A percentile compares a stretch with the other conserved stretches of the same genome.
Conservation (phyloP, 2,113 vertebrate genomes). For the Antennarius striatus region DNA sequence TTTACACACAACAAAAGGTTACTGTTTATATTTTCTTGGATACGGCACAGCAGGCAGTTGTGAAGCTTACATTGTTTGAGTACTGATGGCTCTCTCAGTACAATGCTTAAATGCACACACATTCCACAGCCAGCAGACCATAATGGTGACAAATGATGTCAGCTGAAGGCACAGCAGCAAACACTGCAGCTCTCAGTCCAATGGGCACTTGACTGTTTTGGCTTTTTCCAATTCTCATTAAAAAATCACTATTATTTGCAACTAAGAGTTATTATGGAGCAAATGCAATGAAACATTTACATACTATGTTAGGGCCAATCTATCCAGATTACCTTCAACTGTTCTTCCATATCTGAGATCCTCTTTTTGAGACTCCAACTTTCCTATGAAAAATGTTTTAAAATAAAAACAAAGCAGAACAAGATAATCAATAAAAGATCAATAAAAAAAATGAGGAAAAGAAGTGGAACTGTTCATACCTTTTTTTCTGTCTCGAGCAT, state of each 20-base stretch:
- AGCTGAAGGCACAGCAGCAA: conserved; percentile 33
- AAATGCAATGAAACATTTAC: too few relatives aligned
- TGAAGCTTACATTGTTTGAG: conserved; percentile 22
- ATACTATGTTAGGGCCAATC: too few relatives aligned
- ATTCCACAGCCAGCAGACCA: conserved; percentile 42
- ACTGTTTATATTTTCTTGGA: conserved; percentile 53
- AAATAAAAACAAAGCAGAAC: conserved; percentile 3
- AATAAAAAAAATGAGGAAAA: neutral
- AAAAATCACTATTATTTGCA: too few relatives aligned
- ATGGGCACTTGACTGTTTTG: conserved; percentile 22
- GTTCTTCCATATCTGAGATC: conserved; percentile 76
- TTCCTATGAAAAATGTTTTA: conserved; percentile 51
- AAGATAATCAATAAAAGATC: neutral
- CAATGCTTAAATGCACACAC: conserved; percentile 43
- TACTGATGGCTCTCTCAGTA: conserved; percentile 37
- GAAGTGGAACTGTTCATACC: conserved; percentile 67
- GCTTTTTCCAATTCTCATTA: neutral
- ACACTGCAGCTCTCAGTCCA: conserved; percentile 26
- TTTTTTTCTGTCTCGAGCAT: conserved; percentile 89
- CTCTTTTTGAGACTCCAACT: conserved; percentile 66
- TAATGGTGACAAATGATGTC: conserved; percentile 66
- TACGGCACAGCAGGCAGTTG: conserved; percentile 50
- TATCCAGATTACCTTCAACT: conserved; percentile 66
- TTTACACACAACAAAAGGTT: conserved; percentile 53
- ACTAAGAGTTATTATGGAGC: too few relatives aligned